phyloP scores from a whole-genome alignment of 2,113 vertebrate genomes.

The Sebastes fasciatus region DNA sequence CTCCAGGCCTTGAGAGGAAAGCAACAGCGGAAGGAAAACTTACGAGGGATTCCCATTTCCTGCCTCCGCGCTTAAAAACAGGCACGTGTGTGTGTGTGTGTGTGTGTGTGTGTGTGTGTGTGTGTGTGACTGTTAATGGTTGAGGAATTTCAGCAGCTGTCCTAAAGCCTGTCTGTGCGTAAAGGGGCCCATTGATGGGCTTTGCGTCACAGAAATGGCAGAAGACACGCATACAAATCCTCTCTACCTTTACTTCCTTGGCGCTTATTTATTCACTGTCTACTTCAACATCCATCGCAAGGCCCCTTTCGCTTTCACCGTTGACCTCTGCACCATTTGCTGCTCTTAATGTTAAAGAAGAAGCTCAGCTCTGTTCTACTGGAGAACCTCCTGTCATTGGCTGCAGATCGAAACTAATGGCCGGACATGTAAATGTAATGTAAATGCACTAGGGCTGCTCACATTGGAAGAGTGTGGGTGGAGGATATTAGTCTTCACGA shows the following conservation, averaged over 20 bases:
- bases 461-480: conserved; percentile 8
- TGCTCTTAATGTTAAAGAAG: conserved; percentile 11
- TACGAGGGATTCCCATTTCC: conserved; percentile 83
- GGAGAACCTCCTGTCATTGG: conserved; percentile 10
- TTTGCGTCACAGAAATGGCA: conserved; percentile 57
- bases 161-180: conserved; percentile 72
- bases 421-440: conserved; percentile 52
- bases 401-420: conserved; percentile 48
- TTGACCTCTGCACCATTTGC: not conserved
- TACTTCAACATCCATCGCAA: not conserved
- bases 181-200: conserved; percentile 74
- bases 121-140: conserved; percentile 57
- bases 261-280: conserved; percentile 12
- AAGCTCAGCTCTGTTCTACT: conserved; percentile 14
- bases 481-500: conserved; percentile 30
- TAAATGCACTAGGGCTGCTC: conserved; percentile 46
- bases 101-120: conserved; percentile 51
- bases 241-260: conserved; percentile 2
- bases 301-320: not conserved
- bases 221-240: conserved; percentile 18
- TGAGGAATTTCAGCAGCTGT: conserved; percentile 84
- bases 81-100: conserved; percentile 51
- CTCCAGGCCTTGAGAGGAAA: conserved; percentile 76
- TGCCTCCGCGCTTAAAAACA: conserved; percentile 75
- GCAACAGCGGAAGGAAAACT: conserved; percentile 79